These are phyloP conservation scores for Drosophila ohnishii DNA, from an alignment of 1,140 invertebrate species.

Conservation along the genomic window DNA sequence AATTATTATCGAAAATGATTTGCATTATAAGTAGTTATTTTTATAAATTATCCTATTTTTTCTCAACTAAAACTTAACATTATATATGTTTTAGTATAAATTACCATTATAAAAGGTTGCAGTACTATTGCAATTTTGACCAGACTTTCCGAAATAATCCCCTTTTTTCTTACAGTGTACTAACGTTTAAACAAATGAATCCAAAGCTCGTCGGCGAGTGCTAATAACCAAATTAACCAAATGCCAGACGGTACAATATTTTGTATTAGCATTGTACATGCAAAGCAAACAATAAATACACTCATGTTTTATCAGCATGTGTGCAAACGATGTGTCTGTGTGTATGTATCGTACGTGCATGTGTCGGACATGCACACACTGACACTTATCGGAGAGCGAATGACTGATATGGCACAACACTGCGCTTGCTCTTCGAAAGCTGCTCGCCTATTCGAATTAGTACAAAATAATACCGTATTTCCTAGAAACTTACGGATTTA, in stretches of 20 bases:
- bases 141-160: accelerated
- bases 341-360: background rate
- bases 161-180: conserved; percentile 24
- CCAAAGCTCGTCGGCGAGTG: conserved; percentile 55
- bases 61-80: too few relatives aligned
- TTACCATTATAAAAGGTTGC: background rate
- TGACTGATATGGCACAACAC: conserved; percentile 3
- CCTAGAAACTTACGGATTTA: conserved; percentile 77
- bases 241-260: conserved; percentile 27
- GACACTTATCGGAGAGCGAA: conserved; percentile 32
- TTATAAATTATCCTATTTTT: too few relatives aligned
- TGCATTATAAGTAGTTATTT: background rate
- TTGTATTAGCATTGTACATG: conserved; percentile 6
- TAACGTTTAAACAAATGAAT: conserved; percentile 67
- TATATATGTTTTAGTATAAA: too few relatives aligned
- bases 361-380: conserved; percentile 9
- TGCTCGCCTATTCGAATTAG: conserved; percentile 79
- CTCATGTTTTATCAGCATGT: background rate
- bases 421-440: conserved; percentile 34
- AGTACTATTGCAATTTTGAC: background rate
- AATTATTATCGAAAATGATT: background rate
- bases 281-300: conserved; percentile 36
- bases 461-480: conserved; percentile 82
- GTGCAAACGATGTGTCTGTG: background rate
- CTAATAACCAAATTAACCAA: conserved; percentile 69